Percentiles rank a stretch among this genome's conserved stretches.
Conservation (phyloP, 1,140 invertebrate species). For the Caenorhabditis elegans region WBcel235 BX284605.5:9994501-9995000, state of each 20-base stretch:
- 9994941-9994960: neutral
- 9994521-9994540: too few relatives aligned
- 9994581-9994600: too few relatives aligned
- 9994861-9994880: neutral
- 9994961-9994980: slow-evolving; percentile 34
- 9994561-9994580: too few relatives aligned
- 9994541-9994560: too few relatives aligned
- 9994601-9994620: too few relatives aligned
- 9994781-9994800: neutral
- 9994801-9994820: neutral
- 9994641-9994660: too few relatives aligned
- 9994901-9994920: slow-evolving; percentile 18
- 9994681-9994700: neutral
- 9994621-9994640: too few relatives aligned
- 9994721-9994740: slow-evolving; percentile 31
- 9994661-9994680: too few relatives aligned
- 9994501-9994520: too few relatives aligned
- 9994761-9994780: neutral
- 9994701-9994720: slow-evolving; percentile 36
- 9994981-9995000: slow-evolving; percentile 38
- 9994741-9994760: neutral
- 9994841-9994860: neutral
- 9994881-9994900: neutral
- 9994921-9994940: neutral
- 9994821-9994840: neutral